Conservation (phyloP, 2,113 vertebrate genomes). For the Podarcis raffonei region DNA sequence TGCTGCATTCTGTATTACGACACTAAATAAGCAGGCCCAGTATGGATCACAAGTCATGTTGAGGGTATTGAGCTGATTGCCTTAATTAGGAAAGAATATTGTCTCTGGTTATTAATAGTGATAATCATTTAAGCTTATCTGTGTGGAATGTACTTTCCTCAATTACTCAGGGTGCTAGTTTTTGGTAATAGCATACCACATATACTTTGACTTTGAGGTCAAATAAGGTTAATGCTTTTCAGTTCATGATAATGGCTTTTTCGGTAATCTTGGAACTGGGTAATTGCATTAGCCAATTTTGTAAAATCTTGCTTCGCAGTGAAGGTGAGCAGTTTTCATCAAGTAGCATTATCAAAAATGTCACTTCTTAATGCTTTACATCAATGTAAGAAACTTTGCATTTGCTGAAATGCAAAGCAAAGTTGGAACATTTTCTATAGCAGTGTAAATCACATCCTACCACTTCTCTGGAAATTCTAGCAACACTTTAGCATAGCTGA, state of each 20-base stretch:
- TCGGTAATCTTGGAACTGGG: not conserved
- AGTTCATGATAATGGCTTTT: not conserved
- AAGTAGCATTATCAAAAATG: not conserved
- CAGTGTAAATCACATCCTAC: not conserved
- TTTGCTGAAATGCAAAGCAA: not conserved
- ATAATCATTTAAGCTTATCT: not conserved
- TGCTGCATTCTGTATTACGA: not conserved
- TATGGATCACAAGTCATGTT: not conserved
- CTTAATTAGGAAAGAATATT: not conserved
- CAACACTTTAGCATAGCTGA: not conserved
- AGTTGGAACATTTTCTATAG: not conserved
- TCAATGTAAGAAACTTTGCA: not conserved
- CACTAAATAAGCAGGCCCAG: not conserved
- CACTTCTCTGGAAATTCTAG: not conserved
- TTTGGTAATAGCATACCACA: not conserved
- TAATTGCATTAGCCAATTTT: slow-evolving; percentile 7
- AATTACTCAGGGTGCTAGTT: not conserved
- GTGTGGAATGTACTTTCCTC: not conserved
- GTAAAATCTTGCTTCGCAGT: not conserved
- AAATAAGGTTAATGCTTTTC: not conserved
- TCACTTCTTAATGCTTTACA: not conserved
- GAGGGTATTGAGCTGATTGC: not conserved
- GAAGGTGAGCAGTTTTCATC: not conserved
- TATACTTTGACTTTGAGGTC: not conserved
- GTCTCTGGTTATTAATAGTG: not conserved